Evolutionary conservation across 2,888 invertebrate genomes (phyloP).

Genomic region (Keiferia lycopersicella): DNA sequence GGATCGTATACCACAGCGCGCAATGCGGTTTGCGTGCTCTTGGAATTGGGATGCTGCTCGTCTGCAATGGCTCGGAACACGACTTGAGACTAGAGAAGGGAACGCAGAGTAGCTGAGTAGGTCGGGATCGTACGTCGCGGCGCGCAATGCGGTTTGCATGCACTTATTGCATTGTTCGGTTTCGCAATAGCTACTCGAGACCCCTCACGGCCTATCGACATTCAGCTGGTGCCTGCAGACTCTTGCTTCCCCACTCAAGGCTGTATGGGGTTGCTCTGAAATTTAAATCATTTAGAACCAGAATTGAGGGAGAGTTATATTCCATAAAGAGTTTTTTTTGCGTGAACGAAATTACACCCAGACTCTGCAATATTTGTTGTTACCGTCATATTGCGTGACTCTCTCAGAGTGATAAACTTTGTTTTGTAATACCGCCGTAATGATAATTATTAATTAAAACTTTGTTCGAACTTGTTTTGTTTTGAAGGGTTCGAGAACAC

Average conservation of each 20-base stretch:
- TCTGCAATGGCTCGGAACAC: background rate
- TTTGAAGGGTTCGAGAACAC: background rate
- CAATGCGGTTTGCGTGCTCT: too few relatives aligned
- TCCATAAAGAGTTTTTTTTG: background rate
- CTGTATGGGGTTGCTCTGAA: constrained; percentile 9
- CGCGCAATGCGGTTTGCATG: constrained; percentile 53
- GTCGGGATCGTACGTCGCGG: constrained; percentile 22
- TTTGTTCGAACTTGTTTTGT: background rate
- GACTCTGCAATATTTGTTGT: background rate
- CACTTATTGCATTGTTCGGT: constrained; percentile 71
- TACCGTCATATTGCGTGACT: background rate
- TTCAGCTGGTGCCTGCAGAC: constrained; percentile 43
- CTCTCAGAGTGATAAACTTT: background rate
- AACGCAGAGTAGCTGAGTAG: constrained; percentile 12
- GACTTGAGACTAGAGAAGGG: constrained; percentile 16
- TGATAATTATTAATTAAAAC: constrained; percentile 3
- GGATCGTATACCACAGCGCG: too few relatives aligned
- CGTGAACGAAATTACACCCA: background rate
- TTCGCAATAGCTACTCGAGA: constrained; percentile 60
- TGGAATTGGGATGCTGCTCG: too few relatives aligned
- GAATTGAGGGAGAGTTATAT: background rate
- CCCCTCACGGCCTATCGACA: constrained; percentile 66
- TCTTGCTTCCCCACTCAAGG: constrained; percentile 14
- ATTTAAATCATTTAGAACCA: background rate
- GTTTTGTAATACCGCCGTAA: background rate